phyloP scores from a whole-genome alignment of 1,140 invertebrate genomes.

The Diachasmimorpha longicaudata region DNA sequence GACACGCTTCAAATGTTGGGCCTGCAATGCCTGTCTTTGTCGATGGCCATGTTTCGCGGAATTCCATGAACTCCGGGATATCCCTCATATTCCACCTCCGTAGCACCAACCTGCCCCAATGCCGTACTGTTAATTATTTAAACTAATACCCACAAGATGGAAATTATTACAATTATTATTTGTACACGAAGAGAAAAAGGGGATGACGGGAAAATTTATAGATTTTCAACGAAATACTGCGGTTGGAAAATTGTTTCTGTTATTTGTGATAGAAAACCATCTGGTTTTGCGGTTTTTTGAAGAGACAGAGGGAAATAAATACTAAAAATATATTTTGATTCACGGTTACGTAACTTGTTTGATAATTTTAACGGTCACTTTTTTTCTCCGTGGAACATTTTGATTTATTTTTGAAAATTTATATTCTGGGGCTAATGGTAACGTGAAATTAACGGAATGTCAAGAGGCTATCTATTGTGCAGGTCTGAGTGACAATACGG shows the following conservation, averaged over 20 bases:
- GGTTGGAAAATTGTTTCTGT: too few relatives aligned
- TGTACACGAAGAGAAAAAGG: background rate
- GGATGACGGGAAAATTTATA: too few relatives aligned
- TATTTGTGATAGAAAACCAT: too few relatives aligned
- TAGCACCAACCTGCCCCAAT: slow-evolving; percentile 58
- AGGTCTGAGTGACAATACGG: background rate
- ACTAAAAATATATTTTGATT: too few relatives aligned
- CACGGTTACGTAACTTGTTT: background rate
- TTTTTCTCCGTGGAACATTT: background rate
- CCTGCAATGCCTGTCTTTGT: slow-evolving; percentile 63
- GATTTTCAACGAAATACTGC: too few relatives aligned
- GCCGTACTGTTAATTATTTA: slow-evolving; percentile 39
- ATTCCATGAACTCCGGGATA: slow-evolving; percentile 59
- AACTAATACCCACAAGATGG: slow-evolving; percentile 34
- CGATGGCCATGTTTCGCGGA: slow-evolving; percentile 62
- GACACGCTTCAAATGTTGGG: slow-evolving; percentile 64
- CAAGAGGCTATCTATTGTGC: slow-evolving; percentile 18
- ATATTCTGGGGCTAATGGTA: background rate
- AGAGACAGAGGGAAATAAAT: too few relatives aligned
- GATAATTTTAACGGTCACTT: background rate
- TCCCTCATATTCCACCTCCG: slow-evolving; percentile 61
- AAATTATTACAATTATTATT: slow-evolving; percentile 19
- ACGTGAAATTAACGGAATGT: background rate
- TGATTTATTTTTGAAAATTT: background rate
- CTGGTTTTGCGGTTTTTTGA: too few relatives aligned